Evolutionary conservation across 2,888 invertebrate genomes (phyloP), one percentile per base, ranked within the genome.

Genomic region (Acrobeloides nanus): DNA sequence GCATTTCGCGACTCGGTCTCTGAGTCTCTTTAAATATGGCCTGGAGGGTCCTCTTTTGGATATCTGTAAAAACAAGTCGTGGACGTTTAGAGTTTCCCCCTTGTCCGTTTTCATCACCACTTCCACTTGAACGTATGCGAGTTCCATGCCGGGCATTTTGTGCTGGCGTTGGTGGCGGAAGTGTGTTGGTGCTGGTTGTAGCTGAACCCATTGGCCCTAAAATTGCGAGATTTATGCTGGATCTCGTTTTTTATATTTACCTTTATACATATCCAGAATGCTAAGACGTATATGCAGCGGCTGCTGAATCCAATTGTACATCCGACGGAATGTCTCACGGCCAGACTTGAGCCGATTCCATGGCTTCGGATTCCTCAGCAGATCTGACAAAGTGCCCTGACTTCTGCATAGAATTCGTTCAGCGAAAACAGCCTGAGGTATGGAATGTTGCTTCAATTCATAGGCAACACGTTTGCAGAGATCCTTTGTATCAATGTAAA

Each of bases 61-160:
- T 88, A 81, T 99, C 97, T 75, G 97, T 97, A 83, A 99, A 97
- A 79, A 97, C 97, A 80, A 99, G 84, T 76, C 97, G 88, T 67
- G 97, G 95, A n/a, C n/a, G n/a, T n/a, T n/a, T n/a, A n/a, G n/a
- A n/a, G n/a, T n/a, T n/a, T n/a, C n/a, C n/a, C n/a, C n/a, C n/a
- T n/a, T n/a, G n/a, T n/a, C n/a, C n/a, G n/a, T n/a, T n/a, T n/a
- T n/a, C n/a, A n/a, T n/a, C n/a, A n/a, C n/a, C n/a, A n/a, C n/a
- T n/a, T n/a, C n/a, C n/a, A n/a, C n/a, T n/a, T n/a, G n/a, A n/a
- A n/a, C 51, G 26, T 15, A 34, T 27, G 12, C 56, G 49, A 23
- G 44, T 52, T 24, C 53, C 44, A 41, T 67, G 68, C 4, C 69
- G 59, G 10, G 66, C 67, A 46, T 69, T 69, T 45, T 68, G 69